Evolutionary conservation across 2,113 vertebrate genomes (phyloP).

Genomic region (Tamias sibiricus): DNA sequence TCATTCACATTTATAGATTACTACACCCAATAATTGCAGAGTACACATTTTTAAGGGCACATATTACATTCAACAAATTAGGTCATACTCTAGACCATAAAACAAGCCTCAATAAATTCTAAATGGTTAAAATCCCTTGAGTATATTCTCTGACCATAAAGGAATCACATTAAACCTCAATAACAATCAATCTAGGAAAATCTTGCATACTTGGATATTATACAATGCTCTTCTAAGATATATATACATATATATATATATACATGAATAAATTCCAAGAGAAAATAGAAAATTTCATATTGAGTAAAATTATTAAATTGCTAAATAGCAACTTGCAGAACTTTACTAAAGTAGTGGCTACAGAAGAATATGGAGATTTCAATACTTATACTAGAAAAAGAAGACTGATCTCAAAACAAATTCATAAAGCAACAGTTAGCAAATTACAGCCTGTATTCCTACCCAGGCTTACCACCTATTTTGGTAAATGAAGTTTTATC

Average conservation of each 20-base stretch:
- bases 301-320: neutral
- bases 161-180: neutral
- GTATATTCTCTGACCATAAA: neutral
- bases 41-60: neutral
- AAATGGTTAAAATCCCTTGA: neutral
- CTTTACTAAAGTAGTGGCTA: neutral
- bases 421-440: neutral
- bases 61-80: neutral
- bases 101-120: neutral
- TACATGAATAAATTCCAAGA: neutral
- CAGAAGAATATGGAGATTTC: neutral
- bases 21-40: neutral
- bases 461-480: neutral
- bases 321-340: neutral
- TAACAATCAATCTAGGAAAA: neutral
- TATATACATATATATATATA: neutral
- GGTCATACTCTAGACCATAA: neutral
- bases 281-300: neutral
- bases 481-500: neutral
- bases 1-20: neutral
- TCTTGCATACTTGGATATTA: neutral
- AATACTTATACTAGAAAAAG: neutral
- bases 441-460: neutral
- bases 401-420: neutral
- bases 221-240: neutral